Evolutionary conservation across 2,113 vertebrate species (phyloP).

Genomic region (Sapajus apella): DNA sequence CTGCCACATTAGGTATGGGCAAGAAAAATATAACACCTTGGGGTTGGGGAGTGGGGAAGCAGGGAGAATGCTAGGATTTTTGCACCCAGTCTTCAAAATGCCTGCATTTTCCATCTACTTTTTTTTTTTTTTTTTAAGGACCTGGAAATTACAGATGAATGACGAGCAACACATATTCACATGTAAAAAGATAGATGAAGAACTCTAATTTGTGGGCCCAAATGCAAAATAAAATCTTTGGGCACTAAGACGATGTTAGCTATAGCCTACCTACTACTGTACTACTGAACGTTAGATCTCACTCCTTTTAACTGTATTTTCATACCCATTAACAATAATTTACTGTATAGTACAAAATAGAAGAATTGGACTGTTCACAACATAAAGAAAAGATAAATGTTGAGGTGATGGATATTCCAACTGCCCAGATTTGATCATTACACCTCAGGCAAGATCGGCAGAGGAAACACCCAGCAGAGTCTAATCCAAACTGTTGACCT

Average conservation of each 20-base stretch:
- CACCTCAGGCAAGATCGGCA: neutral
- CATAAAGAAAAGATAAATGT: neutral
- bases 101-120: neutral
- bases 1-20: slow-evolving; percentile 8
- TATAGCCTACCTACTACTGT: neutral
- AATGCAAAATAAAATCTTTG: neutral
- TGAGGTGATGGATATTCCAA: neutral
- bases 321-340: neutral
- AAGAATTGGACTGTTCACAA: neutral
- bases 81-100: neutral
- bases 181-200: neutral
- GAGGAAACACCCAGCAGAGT: neutral
- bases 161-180: neutral
- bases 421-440: neutral
- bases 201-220: neutral
- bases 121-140: neutral
- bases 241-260: neutral
- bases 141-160: neutral
- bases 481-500: neutral
- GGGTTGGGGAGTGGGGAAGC: no score
- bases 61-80: neutral
- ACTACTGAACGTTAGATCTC: neutral
- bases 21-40: neutral
- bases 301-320: neutral
- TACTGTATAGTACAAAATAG: neutral